phyloP scores from a whole-genome alignment of 2,888 invertebrate genomes.

The Linnaemya vulpina region DNA sequence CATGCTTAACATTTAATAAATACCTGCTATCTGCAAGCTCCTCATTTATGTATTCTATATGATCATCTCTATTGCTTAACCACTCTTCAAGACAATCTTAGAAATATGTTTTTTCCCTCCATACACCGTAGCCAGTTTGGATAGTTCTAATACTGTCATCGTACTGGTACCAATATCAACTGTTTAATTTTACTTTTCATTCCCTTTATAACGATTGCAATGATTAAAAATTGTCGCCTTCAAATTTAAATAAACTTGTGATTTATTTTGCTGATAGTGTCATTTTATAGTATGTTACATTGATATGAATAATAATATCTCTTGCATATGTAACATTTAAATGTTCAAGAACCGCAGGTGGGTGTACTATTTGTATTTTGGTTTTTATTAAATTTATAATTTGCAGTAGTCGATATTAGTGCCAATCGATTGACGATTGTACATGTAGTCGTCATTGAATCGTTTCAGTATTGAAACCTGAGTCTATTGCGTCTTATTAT shows the following conservation, averaged over 20 bases:
- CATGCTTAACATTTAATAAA: no score
- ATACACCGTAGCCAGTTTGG: no score
- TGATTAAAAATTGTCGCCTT: background rate
- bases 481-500: conserved; percentile 59
- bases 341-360: conserved; percentile 50
- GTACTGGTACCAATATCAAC: conserved; percentile 1
- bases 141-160: background rate
- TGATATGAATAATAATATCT: conserved; percentile 43
- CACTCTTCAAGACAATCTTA: no score
- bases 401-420: conserved; percentile 58
- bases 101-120: no score
- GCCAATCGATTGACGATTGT: conserved; percentile 45
- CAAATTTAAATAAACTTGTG: conserved; percentile 60
- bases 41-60: no score
- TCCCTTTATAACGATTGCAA: background rate
- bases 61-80: no score
- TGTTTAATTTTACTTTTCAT: conserved; percentile 7
- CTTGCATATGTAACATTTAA: conserved; percentile 44
- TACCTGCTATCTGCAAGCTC: no score
- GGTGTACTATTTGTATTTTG: conserved; percentile 51
- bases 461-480: conserved; percentile 30
- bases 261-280: conserved; percentile 55
- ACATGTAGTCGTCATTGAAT: conserved; percentile 20
- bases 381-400: conserved; percentile 44
- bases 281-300: conserved; percentile 48